Percentiles rank a stretch among this genome's conserved stretches.
Conservation (phyloP, 2,797 vertebrate species). For the Sarcoramphus papa region DNA sequence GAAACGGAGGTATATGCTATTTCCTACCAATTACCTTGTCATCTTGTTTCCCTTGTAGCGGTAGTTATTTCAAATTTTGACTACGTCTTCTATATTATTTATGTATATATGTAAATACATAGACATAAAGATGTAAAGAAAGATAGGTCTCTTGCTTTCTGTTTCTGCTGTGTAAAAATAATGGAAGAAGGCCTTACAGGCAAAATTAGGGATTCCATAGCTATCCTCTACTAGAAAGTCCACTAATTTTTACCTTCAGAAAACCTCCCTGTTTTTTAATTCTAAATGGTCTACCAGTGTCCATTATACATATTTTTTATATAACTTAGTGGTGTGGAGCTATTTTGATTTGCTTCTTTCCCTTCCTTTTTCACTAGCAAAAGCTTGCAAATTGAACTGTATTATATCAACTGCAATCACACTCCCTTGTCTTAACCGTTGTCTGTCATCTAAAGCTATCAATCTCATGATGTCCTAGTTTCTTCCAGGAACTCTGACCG, state of each 20-base stretch:
- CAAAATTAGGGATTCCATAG: not conserved
- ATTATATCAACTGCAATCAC: accelerated
- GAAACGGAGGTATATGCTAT: slow-evolving; percentile 73
- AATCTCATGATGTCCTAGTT: not conserved
- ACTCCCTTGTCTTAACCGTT: not conserved
- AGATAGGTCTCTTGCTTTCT: not conserved
- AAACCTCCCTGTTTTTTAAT: not conserved
- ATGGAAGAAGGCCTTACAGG: not conserved
- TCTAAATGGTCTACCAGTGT: not conserved
- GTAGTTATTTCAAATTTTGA: not conserved
- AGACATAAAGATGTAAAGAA: not conserved
- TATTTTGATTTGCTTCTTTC: not conserved
- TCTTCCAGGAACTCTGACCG: not conserved
- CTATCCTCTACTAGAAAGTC: not conserved
- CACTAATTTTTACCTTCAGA: not conserved
- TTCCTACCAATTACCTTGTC: not conserved
- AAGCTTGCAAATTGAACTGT: not conserved
- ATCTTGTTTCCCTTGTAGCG: not conserved
- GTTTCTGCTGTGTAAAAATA: not conserved
- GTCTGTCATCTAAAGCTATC: not conserved
- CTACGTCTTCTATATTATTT: not conserved
- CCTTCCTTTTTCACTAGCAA: not conserved
- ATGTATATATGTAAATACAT: not conserved
- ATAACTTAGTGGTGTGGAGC: not conserved
- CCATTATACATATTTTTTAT: not conserved